Conservation (phyloP, 2,888 invertebrate species). For the Drosophila merina region DNA sequence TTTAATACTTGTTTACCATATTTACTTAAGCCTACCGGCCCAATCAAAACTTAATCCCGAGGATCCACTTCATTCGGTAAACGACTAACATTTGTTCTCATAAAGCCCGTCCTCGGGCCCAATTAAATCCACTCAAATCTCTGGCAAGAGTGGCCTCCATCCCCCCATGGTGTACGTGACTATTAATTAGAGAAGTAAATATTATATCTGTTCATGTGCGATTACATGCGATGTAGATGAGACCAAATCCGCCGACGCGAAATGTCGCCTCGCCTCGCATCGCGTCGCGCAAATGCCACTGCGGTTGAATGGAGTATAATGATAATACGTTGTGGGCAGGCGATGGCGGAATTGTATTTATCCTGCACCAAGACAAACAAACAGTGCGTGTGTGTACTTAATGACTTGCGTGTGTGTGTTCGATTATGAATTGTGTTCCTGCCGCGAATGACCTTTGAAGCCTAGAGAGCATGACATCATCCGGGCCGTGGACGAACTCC, state of each 20-base stretch:
- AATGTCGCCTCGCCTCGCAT: constrained; percentile 6
- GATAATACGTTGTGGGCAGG: constrained; percentile 65
- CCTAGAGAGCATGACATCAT: neutral
- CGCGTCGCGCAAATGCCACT: constrained; percentile 60
- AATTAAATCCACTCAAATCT: constrained; percentile 52
- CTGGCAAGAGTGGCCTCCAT: constrained; percentile 1
- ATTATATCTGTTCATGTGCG: constrained; percentile 61
- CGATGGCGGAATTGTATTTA: constrained; percentile 58
- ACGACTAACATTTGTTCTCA: constrained; percentile 33
- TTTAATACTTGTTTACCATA: constrained; percentile 1
- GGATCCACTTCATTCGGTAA: constrained; percentile 23
- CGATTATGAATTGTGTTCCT: constrained; percentile 20
- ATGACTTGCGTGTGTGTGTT: constrained; percentile 3
- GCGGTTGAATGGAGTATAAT: constrained; percentile 57
- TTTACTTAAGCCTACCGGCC: neutral
- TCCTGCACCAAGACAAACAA: constrained; percentile 41
- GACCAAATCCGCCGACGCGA: constrained; percentile 44
- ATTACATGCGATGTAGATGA: constrained; percentile 48
- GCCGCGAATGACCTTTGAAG: constrained; percentile 22
- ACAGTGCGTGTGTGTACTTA: constrained; percentile 26
- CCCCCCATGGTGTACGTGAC: constrained; percentile 43
- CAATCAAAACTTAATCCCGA: constrained; percentile 25
- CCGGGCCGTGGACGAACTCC: neutral
- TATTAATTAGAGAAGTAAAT: constrained; percentile 70
- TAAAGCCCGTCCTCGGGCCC: constrained; percentile 51